Conservation (phyloP, 1,140 invertebrate genomes). For the Asbolus verrucosus region DNA sequence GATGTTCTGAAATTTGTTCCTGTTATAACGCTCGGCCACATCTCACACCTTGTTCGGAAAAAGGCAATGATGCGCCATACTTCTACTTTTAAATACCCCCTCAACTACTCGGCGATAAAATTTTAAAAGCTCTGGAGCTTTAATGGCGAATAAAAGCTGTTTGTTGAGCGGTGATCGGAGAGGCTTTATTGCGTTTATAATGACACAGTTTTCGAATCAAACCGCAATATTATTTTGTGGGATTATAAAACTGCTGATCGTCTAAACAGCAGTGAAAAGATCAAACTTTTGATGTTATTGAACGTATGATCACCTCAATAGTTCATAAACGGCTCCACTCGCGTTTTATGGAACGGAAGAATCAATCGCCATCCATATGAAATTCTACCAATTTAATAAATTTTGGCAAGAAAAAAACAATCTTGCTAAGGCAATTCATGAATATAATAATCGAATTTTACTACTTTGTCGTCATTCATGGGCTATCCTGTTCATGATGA, state of each 20-base stretch:
- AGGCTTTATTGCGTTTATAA: background rate
- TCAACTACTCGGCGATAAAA: background rate
- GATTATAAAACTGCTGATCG: background rate
- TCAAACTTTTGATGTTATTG: background rate
- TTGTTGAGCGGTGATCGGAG: background rate
- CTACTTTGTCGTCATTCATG: too few relatives aligned
- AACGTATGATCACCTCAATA: background rate
- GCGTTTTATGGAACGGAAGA: too few relatives aligned
- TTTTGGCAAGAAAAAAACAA: too few relatives aligned
- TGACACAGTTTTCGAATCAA: conserved; percentile 9
- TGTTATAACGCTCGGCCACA: conserved; percentile 6
- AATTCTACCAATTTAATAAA: too few relatives aligned
- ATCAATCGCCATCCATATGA: too few relatives aligned
- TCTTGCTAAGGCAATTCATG: too few relatives aligned
- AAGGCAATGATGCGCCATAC: background rate
- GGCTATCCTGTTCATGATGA: too few relatives aligned
- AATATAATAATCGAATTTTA: too few relatives aligned
- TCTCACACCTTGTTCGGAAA: background rate
- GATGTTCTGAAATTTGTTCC: conserved; percentile 21
- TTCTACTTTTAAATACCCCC: background rate
- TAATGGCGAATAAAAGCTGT: background rate
- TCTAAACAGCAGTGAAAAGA: background rate
- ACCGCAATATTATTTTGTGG: conserved; percentile 1
- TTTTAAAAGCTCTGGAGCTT: background rate
- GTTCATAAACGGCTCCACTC: too few relatives aligned